Percentiles rank a stretch among this genome's conserved stretches.
Evolutionary conservation across 2,113 vertebrate genomes (phyloP).

Genomic region (Ceyx cyanopectus): DNA sequence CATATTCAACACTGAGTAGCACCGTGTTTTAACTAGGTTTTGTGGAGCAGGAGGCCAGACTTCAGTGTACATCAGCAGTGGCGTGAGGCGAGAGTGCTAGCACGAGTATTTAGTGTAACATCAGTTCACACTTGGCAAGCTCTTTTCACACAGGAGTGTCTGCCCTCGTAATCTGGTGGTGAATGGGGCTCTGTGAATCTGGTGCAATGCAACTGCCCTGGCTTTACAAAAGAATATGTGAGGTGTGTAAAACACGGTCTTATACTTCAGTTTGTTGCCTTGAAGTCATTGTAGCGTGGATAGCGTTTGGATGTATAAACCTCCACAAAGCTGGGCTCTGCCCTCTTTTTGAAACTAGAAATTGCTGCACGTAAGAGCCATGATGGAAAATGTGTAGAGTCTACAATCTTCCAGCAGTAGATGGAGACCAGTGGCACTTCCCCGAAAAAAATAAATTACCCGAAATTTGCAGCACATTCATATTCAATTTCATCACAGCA

Average conservation of each 20-base stretch:
- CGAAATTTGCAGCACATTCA: constrained; percentile 87
- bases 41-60: not conserved
- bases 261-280: not conserved
- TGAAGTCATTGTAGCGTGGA: not conserved
- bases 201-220: not conserved
- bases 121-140: not conserved
- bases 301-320: constrained; percentile 22
- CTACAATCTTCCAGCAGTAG: constrained; percentile 77
- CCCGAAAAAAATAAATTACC: constrained; percentile 86
- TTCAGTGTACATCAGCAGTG: not conserved
- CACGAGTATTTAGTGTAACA: not conserved
- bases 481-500: constrained; percentile 91
- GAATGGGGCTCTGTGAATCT: not conserved
- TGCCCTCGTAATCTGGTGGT: not conserved
- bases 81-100: fast-evolving
- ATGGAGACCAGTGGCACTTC: constrained; percentile 83
- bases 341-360: constrained; percentile 55
- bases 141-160: not conserved
- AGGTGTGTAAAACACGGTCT: constrained; percentile 7
- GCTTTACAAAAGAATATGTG: not conserved
- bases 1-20: not conserved
- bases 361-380: constrained; percentile 61
- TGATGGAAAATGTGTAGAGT: constrained; percentile 72
- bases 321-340: constrained; percentile 47
- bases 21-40: not conserved